Evolutionary conservation across 2,888 invertebrate genomes (phyloP), one percentile per base, ranked within the genome.

Genomic region (Brachyptera risi): DNA sequence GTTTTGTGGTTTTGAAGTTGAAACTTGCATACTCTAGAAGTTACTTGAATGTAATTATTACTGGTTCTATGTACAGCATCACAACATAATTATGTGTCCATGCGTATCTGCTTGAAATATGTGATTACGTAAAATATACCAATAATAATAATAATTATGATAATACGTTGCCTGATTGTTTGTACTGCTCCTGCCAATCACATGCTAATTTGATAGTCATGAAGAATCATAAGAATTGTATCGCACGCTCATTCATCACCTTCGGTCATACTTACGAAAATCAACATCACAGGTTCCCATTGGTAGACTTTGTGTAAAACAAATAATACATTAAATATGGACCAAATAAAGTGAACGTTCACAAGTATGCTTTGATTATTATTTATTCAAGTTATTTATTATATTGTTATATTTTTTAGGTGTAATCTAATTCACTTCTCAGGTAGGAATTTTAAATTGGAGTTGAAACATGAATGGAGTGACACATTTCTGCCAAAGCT

Each of bases 241-340:
- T 54, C 21, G 35, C 54, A 54, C 54, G 19, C 54, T 54, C 54
- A 37, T 37, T 54, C 54, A 13, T 35, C 23, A 54, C 35, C 35
- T 31, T 54, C 13, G n/a, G n/a, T 54, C 35, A 54, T 54, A 37
- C 54, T 54, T 54, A 35, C 21, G 15, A 51, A 27, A 35, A 21
- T 54, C 35, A 54, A 35, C n/a, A 19, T 54, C 54, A 54, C 54
- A 21, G 19, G 23, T 37, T 37, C 54, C 54, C 54, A 37, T 54
- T 54, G 13, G 15, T 54, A 37, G 51, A 26, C n/a, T 51, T 17
- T 54, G 44, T 44, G 44, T 44, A 44, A 15, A 17, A 44, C 19
- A 31, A n/a, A n/a, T n/a, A n/a, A n/a, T n/a, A 44, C 44, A 44
- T 54, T 54, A 37, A 54, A 54, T 35, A 54, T 54, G 54, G 54